A percentile compares a stretch with the other conserved stretches of the same genome.
These are phyloP conservation scores for Druceiella hillmani DNA, from an alignment of 2,888 invertebrate genomes.

Conservation along the genomic window DNA sequence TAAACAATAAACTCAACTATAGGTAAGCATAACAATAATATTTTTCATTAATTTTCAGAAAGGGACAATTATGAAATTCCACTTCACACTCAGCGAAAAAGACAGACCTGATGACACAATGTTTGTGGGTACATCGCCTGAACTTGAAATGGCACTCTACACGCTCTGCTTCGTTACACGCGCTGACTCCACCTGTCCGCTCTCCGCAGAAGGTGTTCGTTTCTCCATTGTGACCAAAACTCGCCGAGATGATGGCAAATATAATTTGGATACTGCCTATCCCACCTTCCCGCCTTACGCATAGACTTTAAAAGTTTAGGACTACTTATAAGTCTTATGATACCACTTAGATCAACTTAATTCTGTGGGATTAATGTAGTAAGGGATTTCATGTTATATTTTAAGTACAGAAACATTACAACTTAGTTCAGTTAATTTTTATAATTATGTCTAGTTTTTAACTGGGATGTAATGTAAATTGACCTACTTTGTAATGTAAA, in stretches of 20 bases:
- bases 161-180: constrained; percentile 82
- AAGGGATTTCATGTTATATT: too few relatives aligned
- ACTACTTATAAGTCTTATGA: too few relatives aligned
- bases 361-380: too few relatives aligned
- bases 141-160: constrained; percentile 84
- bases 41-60: constrained; percentile 54
- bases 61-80: constrained; percentile 69
- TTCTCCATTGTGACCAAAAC: constrained; percentile 46
- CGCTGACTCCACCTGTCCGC: constrained; percentile 68
- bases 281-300: constrained; percentile 30
- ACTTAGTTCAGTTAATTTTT: too few relatives aligned
- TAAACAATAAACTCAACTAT: too few relatives aligned
- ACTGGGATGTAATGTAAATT: too few relatives aligned
- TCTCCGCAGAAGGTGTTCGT: constrained; percentile 43
- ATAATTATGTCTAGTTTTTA: too few relatives aligned
- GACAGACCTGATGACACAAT: constrained; percentile 75
- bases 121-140: constrained; percentile 86
- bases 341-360: too few relatives aligned
- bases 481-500: too few relatives aligned
- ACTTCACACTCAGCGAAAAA: constrained; percentile 63
- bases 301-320: too few relatives aligned
- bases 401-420: too few relatives aligned
- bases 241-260: constrained; percentile 35
- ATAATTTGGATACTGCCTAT: constrained; percentile 41
- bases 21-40: too few relatives aligned